These are phyloP conservation scores for human (Homo sapiens) DNA, from an alignment of 2,113 vertebrate species.

Conservation along the genomic window DNA sequence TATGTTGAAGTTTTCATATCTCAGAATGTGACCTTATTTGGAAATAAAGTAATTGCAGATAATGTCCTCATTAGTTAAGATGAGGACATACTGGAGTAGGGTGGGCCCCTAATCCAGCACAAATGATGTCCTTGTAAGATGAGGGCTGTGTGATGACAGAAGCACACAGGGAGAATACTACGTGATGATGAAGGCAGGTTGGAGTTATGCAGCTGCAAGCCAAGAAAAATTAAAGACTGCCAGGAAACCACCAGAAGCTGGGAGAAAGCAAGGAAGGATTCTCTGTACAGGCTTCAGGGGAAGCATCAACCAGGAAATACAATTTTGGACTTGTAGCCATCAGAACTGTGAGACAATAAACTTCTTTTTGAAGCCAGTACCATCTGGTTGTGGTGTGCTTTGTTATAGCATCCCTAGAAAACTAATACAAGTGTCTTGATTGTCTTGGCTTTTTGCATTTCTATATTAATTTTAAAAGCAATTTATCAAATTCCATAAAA, in stretches of 20 bases:
- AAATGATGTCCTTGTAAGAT: background rate
- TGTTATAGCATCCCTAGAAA: background rate
- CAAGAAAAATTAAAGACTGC: background rate
- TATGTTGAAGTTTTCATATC: background rate
- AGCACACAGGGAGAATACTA: background rate
- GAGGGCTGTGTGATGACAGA: background rate
- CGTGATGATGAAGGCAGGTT: background rate
- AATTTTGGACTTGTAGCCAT: background rate
- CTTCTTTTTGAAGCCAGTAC: background rate
- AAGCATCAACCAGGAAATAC: background rate
- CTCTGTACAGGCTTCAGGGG: background rate
- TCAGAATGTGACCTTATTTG: constrained; percentile 9
- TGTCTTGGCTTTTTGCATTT: background rate
- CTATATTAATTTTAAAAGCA: background rate
- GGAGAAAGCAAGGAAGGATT: background rate
- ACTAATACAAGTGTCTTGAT: background rate
- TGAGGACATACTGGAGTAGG: background rate
- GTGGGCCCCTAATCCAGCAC: background rate
- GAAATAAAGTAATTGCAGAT: background rate
- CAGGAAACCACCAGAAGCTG: background rate
- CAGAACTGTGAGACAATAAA: background rate
- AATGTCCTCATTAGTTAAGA: background rate
- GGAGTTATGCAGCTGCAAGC: background rate
- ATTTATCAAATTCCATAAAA: background rate
- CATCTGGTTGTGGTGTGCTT: background rate